Conservation (phyloP, 2,113 vertebrate species). For the Phaethon lepturus region DNA sequence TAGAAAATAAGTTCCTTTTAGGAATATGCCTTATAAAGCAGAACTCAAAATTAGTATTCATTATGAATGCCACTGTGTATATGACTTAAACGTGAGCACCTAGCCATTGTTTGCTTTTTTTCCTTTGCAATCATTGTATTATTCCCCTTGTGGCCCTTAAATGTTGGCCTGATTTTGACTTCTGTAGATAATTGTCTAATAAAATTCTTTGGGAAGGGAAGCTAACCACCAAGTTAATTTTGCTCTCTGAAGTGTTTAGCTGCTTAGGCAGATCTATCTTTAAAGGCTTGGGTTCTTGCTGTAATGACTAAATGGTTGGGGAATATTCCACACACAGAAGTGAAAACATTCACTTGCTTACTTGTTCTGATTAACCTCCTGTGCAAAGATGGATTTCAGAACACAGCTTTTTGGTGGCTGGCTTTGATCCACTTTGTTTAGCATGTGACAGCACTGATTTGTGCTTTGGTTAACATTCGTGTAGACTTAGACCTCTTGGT, state of each 20-base stretch:
- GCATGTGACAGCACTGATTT: background rate
- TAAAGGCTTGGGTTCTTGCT: background rate
- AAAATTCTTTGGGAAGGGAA: background rate
- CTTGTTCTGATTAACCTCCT: background rate
- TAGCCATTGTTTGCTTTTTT: constrained; percentile 11
- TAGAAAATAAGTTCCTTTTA: constrained; percentile 65
- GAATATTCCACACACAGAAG: background rate
- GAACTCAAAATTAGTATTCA: constrained; percentile 28
- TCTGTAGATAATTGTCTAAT: constrained; percentile 32
- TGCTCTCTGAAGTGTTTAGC: background rate
- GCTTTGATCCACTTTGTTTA: background rate
- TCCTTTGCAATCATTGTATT: background rate
- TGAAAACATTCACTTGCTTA: accelerated
- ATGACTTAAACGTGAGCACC: background rate
- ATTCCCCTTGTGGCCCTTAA: constrained; percentile 25
- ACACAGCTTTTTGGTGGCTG: background rate
- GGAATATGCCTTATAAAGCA: constrained; percentile 42
- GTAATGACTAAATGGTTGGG: background rate
- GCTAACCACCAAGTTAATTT: constrained; percentile 17
- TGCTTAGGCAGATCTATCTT: background rate
- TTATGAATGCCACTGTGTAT: background rate
- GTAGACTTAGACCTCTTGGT: background rate
- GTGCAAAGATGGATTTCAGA: background rate
- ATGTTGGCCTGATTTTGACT: constrained; percentile 36
- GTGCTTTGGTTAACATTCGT: background rate